Evolutionary conservation across 2,797 vertebrate genomes (phyloP).

Genomic region (Chelon labrosus): DNA sequence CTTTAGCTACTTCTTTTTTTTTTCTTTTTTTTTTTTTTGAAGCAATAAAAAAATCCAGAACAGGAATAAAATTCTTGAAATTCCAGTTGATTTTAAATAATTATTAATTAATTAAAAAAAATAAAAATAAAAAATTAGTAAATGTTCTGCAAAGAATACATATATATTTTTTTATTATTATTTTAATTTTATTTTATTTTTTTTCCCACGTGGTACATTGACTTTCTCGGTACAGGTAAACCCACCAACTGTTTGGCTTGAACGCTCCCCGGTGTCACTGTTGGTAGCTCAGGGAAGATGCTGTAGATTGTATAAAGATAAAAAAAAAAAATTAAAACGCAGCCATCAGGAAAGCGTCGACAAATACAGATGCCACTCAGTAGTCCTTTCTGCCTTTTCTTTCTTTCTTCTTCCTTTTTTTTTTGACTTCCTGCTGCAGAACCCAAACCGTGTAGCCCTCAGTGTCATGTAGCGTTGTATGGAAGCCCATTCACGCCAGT

Average conservation of each 20-base stretch:
- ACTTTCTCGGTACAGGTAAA: slow-evolving; percentile 19
- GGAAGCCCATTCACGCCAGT: no score
- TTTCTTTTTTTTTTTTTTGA: not conserved
- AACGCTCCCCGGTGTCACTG: slow-evolving; percentile 29
- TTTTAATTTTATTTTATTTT: no score
- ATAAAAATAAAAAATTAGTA: no score
- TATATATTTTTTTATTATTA: no score
- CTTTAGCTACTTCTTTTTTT: not conserved
- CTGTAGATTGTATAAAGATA: slow-evolving; percentile 61
- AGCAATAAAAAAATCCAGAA: slow-evolving; percentile 15
- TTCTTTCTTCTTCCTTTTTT: not conserved
- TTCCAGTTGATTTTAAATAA: not conserved
- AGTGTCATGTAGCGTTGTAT: slow-evolving; percentile 47
- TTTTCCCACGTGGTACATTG: no score
- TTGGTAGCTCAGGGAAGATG: slow-evolving; percentile 83
- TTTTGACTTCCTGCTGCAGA: slow-evolving; percentile 14
- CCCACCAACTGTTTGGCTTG: slow-evolving; percentile 24
- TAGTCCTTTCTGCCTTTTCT: not conserved
- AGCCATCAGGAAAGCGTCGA: slow-evolving; percentile 47
- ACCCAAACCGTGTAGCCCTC: slow-evolving; percentile 21
- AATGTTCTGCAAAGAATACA: no score
- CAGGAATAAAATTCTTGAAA: not conserved
- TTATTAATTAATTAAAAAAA: not conserved
- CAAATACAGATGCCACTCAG: slow-evolving; percentile 16
- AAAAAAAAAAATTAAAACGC: slow-evolving; percentile 30